Conservation (phyloP, 2,113 vertebrate species). For the Typhlomys cinereus region DNA sequence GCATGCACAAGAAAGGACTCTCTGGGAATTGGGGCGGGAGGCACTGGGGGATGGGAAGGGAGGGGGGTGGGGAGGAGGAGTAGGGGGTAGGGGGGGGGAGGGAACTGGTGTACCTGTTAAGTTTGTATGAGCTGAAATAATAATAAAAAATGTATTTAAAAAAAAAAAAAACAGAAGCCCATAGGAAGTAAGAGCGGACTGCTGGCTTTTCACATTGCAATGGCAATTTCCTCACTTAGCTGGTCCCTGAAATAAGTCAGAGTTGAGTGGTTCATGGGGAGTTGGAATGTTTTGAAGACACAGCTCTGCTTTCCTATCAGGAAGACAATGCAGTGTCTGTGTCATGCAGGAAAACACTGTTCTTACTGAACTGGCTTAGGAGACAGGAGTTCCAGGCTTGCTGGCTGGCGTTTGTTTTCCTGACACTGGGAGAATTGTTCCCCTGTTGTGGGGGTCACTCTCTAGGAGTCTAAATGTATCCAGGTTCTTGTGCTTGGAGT, state of each 20-base stretch:
- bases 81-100: no score
- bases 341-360: background rate
- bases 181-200: background rate
- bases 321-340: background rate
- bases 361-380: background rate
- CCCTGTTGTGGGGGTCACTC: no score
- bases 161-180: slow-evolving; percentile 13
- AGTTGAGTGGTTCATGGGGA: background rate
- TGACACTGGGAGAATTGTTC: background rate
- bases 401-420: background rate
- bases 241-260: background rate
- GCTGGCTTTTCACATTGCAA: background rate
- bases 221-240: background rate
- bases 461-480: no score
- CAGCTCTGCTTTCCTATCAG: background rate
- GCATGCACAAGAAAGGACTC: no score
- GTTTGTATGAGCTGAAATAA: no score
- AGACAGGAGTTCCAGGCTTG: background rate
- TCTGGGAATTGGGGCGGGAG: no score
- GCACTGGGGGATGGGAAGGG: no score
- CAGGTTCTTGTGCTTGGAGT: no score
- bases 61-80: no score
- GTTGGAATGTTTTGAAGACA: background rate
- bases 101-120: no score
- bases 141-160: no score